Conservation (phyloP, 1,140 invertebrate species). For the Lutraria rhynchaena region DNA sequence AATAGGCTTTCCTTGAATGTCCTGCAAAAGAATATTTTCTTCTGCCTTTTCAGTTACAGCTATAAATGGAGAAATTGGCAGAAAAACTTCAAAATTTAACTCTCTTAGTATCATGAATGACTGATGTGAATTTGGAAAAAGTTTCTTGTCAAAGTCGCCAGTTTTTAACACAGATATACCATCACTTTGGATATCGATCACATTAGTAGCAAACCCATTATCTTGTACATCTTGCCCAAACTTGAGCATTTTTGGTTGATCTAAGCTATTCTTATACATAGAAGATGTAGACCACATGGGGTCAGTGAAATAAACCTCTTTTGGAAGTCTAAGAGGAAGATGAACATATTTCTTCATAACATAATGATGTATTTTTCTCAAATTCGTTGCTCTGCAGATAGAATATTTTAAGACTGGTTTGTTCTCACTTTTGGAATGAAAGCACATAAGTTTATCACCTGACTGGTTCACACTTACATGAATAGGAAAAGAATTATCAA, state of each 20-base stretch:
- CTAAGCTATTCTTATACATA: slow-evolving; percentile 87
- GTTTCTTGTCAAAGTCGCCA: slow-evolving; percentile 85
- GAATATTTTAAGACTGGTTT: slow-evolving; percentile 68
- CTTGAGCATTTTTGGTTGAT: slow-evolving; percentile 86
- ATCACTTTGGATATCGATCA: slow-evolving; percentile 92
- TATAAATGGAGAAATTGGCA: slow-evolving; percentile 95
- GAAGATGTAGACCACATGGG: slow-evolving; percentile 97
- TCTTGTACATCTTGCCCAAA: slow-evolving; percentile 88
- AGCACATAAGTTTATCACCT: slow-evolving; percentile 66
- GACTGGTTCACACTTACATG: slow-evolving; percentile 74
- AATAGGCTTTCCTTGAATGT: slow-evolving; percentile 11
- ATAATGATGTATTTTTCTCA: slow-evolving; percentile 69
- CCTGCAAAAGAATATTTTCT: not conserved
- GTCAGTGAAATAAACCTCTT: slow-evolving; percentile 87
- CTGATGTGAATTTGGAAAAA: slow-evolving; percentile 88
- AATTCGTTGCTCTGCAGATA: slow-evolving; percentile 68
- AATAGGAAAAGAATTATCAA: slow-evolving; percentile 71
- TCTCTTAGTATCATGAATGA: slow-evolving; percentile 84
- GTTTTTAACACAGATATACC: slow-evolving; percentile 91
- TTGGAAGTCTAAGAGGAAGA: slow-evolving; percentile 84
- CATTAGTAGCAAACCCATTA: slow-evolving; percentile 88
- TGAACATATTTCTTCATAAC: slow-evolving; percentile 66
- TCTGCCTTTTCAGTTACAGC: slow-evolving; percentile 73
- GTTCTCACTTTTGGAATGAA: slow-evolving; percentile 59
- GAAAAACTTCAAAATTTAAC: slow-evolving; percentile 87